phyloP scores from a whole-genome alignment of 2,797 vertebrate genomes.

The Argyrosomus regius region DNA sequence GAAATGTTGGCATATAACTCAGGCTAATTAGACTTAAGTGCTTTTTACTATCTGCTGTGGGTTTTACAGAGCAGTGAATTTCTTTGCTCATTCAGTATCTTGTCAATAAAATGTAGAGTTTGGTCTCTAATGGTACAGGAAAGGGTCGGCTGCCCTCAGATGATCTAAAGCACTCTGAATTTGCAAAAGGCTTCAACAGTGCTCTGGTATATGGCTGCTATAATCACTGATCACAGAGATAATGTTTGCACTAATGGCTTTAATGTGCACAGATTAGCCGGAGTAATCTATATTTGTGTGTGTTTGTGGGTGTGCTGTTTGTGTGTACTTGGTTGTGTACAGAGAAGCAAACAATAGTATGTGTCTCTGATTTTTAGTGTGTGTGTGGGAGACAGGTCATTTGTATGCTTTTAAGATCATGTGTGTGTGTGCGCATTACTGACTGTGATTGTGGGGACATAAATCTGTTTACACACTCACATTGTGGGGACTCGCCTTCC shows the following conservation, averaged over 20 bases:
- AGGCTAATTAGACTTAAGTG: constrained; percentile 59
- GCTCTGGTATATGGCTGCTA: constrained; percentile 36
- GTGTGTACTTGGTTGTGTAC: neutral
- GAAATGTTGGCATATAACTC: constrained; percentile 26
- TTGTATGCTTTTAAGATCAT: constrained; percentile 8
- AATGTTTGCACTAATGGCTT: constrained; percentile 64
- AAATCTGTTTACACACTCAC: too few species aligned
- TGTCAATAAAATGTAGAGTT: constrained; percentile 30
- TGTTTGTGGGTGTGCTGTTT: neutral
- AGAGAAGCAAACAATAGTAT: neutral
- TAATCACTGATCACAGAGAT: constrained; percentile 55
- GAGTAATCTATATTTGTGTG: constrained; percentile 11
- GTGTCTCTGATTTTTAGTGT: neutral
- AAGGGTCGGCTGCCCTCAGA: constrained; percentile 26
- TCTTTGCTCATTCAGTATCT: constrained; percentile 18
- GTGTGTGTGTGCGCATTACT: constrained; percentile 8
- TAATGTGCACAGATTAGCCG: constrained; percentile 61
- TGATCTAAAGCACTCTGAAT: constrained; percentile 40
- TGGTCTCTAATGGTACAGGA: constrained; percentile 33
- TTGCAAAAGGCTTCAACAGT: constrained; percentile 8
- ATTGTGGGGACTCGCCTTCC: too few species aligned
- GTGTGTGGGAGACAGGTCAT: neutral
- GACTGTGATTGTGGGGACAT: too few species aligned
- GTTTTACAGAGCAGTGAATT: constrained; percentile 26
- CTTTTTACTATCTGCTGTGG: constrained; percentile 24